Base-by-base conservation (phyloP, 2,113 vertebrate genomes). In the Tretioscincus oriximinensis region DNA sequence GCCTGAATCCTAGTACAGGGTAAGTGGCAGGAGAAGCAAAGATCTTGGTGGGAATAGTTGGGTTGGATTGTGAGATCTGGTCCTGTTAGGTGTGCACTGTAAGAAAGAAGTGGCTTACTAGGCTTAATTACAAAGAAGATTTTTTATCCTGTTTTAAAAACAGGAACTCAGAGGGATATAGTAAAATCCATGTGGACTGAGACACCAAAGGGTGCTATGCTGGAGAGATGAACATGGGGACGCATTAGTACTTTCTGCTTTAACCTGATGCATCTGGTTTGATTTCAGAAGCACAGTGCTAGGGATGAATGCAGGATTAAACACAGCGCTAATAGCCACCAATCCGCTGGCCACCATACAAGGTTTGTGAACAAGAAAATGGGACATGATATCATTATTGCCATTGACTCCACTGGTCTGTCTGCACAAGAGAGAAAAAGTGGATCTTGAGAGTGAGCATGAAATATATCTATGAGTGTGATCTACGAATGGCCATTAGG, bases 271-370 rank as follows among this genome's bases (percentile, higher is more conserved):
- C 74, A 3, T 91, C 89, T 92, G 92, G 90, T 93, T 94, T 94
- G 91, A 91, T 88, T 93, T 90, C 96, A 98, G 97, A 96, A 97
- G 97, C 94, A 96, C 96, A 94, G 94, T 98, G 96, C 97, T 97
- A 93, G 96, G 97, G 94, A 95, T 98, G 95, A 96, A 96, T 95
- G 96, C 96, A 87, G 97, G 97, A 94, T 96, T 98, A 94, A 97
- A 95, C 95, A 95, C 96, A 92, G 96, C 96, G 88, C 96, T 98
- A 88, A 96, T 97, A 94, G 95, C 95, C 95, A 97, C 95, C 95
- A 98, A 97, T 95, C 96, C 96, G 90, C 94, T 98, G 94, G 97
- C 96, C 91, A 97, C 97, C 84, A 97, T 98, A 91, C 97, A 98
- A 97, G 96, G 97, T 98, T 95, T 96, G 96, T 97, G 93, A 84